Conservation (phyloP, 2,888 invertebrate genomes). For the Oasisia sp. region DNA sequence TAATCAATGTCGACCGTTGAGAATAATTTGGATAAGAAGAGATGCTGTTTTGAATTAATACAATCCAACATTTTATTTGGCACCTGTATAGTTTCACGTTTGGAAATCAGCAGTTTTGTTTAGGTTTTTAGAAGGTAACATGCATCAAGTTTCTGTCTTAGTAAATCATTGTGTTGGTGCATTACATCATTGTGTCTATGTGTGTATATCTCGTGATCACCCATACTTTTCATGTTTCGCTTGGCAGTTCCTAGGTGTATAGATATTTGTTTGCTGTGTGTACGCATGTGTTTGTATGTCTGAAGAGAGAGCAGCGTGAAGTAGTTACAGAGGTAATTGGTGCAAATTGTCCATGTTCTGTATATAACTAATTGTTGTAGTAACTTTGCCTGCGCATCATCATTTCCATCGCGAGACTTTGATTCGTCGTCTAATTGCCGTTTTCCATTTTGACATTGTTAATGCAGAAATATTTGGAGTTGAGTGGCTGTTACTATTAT, state of each 20-base stretch:
- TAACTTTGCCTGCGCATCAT: background rate
- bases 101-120: background rate
- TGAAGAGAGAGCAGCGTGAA: background rate
- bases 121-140: background rate
- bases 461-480: background rate
- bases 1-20: background rate
- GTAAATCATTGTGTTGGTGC: background rate
- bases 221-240: background rate
- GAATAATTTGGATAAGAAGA: too few species aligned
- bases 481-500: background rate
- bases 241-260: constrained; percentile 9
- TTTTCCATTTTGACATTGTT: background rate
- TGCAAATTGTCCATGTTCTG: constrained; percentile 9
- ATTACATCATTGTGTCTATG: background rate
- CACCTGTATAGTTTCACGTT: background rate
- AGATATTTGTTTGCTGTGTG: background rate
- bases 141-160: background rate
- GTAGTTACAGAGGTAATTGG: background rate
- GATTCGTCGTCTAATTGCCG: too few species aligned
- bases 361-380: background rate
- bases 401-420: background rate
- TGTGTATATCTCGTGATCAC: background rate
- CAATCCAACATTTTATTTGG: background rate
- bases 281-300: background rate
- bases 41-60: background rate